A percentile compares a stretch with the other conserved stretches of the same genome.
Conservation (phyloP, 2,113 vertebrate species). For the Ceyx cyanopectus region DNA sequence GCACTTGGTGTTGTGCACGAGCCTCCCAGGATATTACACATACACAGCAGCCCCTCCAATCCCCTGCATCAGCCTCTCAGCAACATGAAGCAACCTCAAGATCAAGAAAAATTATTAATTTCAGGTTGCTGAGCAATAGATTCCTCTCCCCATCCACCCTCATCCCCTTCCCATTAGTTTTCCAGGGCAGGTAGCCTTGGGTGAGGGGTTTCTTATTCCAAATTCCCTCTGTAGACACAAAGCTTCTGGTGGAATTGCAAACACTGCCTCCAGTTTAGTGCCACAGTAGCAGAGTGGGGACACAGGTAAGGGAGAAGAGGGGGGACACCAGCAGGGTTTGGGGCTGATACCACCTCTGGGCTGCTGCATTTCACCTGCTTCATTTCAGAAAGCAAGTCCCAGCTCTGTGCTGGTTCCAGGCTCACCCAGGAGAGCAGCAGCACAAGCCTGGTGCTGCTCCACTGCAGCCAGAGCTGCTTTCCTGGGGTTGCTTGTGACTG, state of each 20-base stretch:
- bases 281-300: not conserved
- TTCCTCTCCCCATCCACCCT: not conserved
- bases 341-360: accelerated
- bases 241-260: not conserved
- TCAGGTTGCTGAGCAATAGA: not conserved
- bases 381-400: not conserved
- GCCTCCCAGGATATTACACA: not conserved
- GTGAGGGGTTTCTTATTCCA: not conserved
- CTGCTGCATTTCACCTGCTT: not conserved
- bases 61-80: not conserved
- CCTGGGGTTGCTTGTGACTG: accelerated
- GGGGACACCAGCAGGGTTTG: not conserved
- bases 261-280: not conserved
- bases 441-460: not conserved
- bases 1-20: not conserved
- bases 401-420: not conserved
- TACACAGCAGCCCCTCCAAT: not conserved
- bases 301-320: not conserved
- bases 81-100: not conserved
- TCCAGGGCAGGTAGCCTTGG: not conserved
- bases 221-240: not conserved
- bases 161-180: not conserved
- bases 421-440: not conserved
- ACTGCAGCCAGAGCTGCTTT: not conserved
- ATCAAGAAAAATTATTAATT: not conserved